A percentile compares a stretch with the other conserved stretches of the same genome.
Conservation (phyloP, 2,888 invertebrate species). For the Hypolimnas misippus region DNA sequence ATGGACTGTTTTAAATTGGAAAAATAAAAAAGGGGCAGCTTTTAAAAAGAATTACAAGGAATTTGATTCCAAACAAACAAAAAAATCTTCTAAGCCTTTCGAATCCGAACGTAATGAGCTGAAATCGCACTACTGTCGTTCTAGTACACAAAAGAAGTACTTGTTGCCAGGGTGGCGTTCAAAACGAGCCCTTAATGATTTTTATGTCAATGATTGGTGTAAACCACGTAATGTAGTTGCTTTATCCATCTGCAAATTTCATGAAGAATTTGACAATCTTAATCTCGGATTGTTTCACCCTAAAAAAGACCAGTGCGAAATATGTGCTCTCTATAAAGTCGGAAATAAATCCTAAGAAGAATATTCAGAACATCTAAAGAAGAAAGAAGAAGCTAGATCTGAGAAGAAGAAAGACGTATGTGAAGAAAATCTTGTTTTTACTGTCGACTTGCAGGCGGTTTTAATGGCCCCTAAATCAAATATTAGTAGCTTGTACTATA, state of each 20-base stretch:
- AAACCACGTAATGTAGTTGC: neutral
- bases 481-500: neutral
- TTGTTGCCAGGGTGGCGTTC: neutral
- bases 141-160: neutral
- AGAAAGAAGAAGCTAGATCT: neutral
- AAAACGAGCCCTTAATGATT: constrained; percentile 4
- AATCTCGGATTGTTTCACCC: neutral
- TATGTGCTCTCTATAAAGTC: neutral
- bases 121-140: constrained; percentile 2
- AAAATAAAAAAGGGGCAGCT: constrained; percentile 5
- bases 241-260: constrained; percentile 12
- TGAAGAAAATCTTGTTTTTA: constrained; percentile 1
- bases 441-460: neutral
- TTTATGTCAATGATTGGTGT: neutral
- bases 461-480: neutral
- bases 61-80: constrained; percentile 1
- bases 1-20: neutral
- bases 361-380: neutral
- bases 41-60: constrained; percentile 2
- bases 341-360: neutral
- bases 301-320: neutral
- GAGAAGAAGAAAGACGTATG: neutral
- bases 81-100: neutral
- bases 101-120: neutral
- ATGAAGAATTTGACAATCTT: constrained; percentile 19